These are phyloP conservation scores for Phyllotis vaccarum DNA, from an alignment of 2,797 vertebrate genomes.

Conservation along the genomic window DNA sequence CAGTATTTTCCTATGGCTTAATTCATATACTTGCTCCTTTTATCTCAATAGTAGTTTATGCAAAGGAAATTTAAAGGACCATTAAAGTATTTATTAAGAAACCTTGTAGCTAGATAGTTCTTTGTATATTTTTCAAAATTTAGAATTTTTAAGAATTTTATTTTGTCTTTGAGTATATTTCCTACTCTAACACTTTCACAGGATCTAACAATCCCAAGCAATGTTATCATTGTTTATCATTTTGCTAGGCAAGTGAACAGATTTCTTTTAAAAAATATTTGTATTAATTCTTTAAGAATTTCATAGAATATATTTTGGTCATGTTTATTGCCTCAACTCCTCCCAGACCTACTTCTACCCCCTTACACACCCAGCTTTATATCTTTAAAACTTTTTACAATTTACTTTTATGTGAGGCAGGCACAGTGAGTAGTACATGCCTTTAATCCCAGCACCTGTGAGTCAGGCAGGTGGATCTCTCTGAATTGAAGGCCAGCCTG, in stretches of 20 bases:
- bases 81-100: conserved; percentile 65
- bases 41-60: conserved; percentile 48
- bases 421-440: background rate
- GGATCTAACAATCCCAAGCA: conserved; percentile 4
- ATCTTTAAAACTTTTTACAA: background rate
- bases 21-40: conserved; percentile 38
- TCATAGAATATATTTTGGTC: background rate
- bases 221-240: conserved; percentile 20
- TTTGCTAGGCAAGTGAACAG: conserved; percentile 53
- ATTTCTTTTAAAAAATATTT: background rate
- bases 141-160: conserved; percentile 30
- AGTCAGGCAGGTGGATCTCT: background rate
- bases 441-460: background rate
- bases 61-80: conserved; percentile 22
- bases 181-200: conserved; percentile 9
- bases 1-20: conserved; percentile 9
- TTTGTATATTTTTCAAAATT: conserved; percentile 56
- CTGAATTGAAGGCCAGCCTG: background rate
- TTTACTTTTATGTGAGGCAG: background rate
- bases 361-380: background rate
- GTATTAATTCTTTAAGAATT: background rate
- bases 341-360: background rate
- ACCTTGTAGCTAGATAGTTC: conserved; percentile 2
- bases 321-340: background rate
- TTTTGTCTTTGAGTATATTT: conserved; percentile 49